These are phyloP conservation scores for Diorhabda elongata DNA, from an alignment of 1,140 invertebrate species.

Conservation along the genomic window DNA sequence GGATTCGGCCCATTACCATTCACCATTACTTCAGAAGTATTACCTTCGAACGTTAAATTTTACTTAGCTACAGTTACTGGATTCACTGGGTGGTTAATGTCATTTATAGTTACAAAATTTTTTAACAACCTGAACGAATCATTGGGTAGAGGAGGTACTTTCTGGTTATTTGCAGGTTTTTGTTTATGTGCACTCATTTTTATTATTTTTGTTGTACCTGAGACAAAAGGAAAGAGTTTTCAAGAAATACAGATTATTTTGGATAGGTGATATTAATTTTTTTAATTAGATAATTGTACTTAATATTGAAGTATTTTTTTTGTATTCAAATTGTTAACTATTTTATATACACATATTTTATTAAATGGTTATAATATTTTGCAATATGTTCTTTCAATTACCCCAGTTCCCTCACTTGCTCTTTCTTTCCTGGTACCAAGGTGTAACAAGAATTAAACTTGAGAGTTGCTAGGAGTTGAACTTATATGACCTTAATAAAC, in stretches of 20 bases:
- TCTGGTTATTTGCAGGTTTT: conserved; percentile 69
- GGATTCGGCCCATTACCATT: conserved; percentile 78
- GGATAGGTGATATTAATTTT: conserved; percentile 11
- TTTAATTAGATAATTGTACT: background rate
- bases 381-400: too few species aligned
- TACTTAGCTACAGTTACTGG: conserved; percentile 67
- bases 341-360: too few species aligned
- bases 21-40: conserved; percentile 77
- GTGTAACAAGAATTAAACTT: too few species aligned
- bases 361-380: too few species aligned
- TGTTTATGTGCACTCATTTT: conserved; percentile 24
- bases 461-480: too few species aligned
- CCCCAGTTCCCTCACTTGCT: too few species aligned
- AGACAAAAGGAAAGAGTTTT: conserved; percentile 32
- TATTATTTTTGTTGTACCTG: conserved; percentile 21
- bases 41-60: conserved; percentile 69
- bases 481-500: too few species aligned
- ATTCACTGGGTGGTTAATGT: conserved; percentile 72
- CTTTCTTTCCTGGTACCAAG: too few species aligned
- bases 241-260: conserved; percentile 27
- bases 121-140: conserved; percentile 57
- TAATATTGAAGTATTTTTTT: background rate
- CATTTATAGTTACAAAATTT: conserved; percentile 63
- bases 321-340: background rate
- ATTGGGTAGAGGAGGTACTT: conserved; percentile 65